These are phyloP conservation scores for Origma solitaria DNA, from an alignment of 2,113 vertebrate species.

Conservation along the genomic window DNA sequence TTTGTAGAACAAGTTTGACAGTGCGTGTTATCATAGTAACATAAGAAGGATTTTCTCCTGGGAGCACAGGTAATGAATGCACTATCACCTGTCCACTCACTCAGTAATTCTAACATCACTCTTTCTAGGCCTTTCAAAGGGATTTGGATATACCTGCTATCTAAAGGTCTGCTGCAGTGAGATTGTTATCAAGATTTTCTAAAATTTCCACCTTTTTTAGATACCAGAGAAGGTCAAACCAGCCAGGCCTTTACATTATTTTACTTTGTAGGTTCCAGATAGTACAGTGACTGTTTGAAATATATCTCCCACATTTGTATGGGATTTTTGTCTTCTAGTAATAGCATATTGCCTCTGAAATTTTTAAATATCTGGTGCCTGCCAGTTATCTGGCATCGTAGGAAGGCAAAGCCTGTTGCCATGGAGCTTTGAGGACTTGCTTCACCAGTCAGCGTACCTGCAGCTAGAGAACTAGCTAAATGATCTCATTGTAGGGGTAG, in stretches of 20 bases:
- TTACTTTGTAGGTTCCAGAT: not conserved
- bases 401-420: conserved; percentile 22
- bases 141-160: not conserved
- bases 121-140: not conserved
- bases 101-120: not conserved
- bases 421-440: conserved; percentile 14
- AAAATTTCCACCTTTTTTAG: not conserved
- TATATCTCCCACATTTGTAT: not conserved
- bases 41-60: not conserved
- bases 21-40: not conserved
- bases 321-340: conserved; percentile 2
- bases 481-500: not conserved
- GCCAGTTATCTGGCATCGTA: not conserved
- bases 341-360: conserved; percentile 10
- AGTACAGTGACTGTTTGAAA: not conserved
- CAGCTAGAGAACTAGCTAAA: not conserved
- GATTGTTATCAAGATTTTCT: not conserved
- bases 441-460: not conserved
- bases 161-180: not conserved
- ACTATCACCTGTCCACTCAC: not conserved
- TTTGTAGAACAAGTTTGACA: not conserved
- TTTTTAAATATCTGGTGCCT: not conserved
- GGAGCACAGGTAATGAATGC: not conserved
- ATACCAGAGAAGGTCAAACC: not conserved
- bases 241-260: not conserved